Evolutionary conservation across 2,797 vertebrate species (phyloP).

Genomic region (Sebastes jordani): DNA sequence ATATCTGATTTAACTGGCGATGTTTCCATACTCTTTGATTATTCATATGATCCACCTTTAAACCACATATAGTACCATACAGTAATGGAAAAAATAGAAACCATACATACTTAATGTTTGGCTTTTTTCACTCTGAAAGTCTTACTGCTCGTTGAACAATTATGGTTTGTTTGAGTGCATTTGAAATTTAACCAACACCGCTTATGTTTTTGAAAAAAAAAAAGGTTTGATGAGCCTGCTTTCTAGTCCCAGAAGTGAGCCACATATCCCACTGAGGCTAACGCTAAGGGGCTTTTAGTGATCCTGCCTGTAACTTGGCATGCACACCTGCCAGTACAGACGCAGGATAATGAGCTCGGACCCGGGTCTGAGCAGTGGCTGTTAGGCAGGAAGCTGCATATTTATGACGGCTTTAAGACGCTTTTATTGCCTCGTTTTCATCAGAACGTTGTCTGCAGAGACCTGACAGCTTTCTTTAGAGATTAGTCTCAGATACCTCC

Average conservation of each 20-base stretch:
- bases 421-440: slow-evolving; percentile 80
- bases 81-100: slow-evolving; percentile 48
- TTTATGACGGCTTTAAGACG: slow-evolving; percentile 82
- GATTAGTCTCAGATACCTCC: slow-evolving; percentile 75
- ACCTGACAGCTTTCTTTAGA: slow-evolving; percentile 81
- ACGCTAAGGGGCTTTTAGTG: slow-evolving; percentile 61
- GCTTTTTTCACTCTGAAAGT: slow-evolving; percentile 52
- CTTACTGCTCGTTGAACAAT: slow-evolving; percentile 55
- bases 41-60: slow-evolving; percentile 66
- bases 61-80: slow-evolving; percentile 41
- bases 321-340: slow-evolving; percentile 68
- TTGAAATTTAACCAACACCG: slow-evolving; percentile 22
- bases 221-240: slow-evolving; percentile 31
- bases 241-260: slow-evolving; percentile 26
- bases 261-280: slow-evolving; percentile 61
- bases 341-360: slow-evolving; percentile 73
- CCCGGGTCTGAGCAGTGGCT: slow-evolving; percentile 71
- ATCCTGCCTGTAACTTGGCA: slow-evolving; percentile 68
- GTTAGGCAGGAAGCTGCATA: slow-evolving; percentile 78
- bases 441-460: slow-evolving; percentile 74
- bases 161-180: slow-evolving; percentile 44
- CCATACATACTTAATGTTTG: slow-evolving; percentile 67
- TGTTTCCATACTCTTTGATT: slow-evolving; percentile 56
- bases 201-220: background rate
- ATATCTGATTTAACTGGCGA: slow-evolving; percentile 40